phyloP scores from a whole-genome alignment of 2,113 vertebrate genomes.

The Siniperca knerii region DNA sequence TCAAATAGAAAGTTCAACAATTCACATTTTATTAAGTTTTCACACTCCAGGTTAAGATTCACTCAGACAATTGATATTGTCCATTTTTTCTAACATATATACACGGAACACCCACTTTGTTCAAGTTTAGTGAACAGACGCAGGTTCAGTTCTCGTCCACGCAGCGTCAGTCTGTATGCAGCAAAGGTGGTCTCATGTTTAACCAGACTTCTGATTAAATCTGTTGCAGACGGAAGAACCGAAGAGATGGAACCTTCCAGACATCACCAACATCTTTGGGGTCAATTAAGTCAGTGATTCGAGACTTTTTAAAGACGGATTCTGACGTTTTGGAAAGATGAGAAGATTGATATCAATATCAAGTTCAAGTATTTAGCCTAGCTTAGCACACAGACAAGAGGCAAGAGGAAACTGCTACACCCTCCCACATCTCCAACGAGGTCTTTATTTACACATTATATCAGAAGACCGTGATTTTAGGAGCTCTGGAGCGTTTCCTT shows the following conservation, averaged over 20 bases:
- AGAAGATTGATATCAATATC: not conserved
- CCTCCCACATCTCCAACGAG: not conserved
- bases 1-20: too few species aligned
- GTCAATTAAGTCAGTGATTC: not conserved
- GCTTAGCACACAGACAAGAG: not conserved
- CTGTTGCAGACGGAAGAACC: too few species aligned
- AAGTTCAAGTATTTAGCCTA: not conserved
- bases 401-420: not conserved
- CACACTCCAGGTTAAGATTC: too few species aligned
- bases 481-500: not conserved
- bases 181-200: not conserved
- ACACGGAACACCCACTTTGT: too few species aligned
- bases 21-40: too few species aligned
- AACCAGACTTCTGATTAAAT: too few species aligned
- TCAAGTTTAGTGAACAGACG: too few species aligned
- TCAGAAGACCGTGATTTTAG: not conserved
- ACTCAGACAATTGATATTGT: too few species aligned
- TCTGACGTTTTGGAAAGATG: not conserved
- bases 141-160: too few species aligned
- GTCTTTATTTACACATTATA: conserved; percentile 5
- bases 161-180: not conserved
- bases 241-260: not conserved
- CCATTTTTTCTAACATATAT: too few species aligned
- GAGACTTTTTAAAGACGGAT: not conserved
- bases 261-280: not conserved